Evolutionary conservation across 2,888 invertebrate species (phyloP), one percentile per base, ranked within the genome.

Genomic region (Drosophila imparisetae): DNA sequence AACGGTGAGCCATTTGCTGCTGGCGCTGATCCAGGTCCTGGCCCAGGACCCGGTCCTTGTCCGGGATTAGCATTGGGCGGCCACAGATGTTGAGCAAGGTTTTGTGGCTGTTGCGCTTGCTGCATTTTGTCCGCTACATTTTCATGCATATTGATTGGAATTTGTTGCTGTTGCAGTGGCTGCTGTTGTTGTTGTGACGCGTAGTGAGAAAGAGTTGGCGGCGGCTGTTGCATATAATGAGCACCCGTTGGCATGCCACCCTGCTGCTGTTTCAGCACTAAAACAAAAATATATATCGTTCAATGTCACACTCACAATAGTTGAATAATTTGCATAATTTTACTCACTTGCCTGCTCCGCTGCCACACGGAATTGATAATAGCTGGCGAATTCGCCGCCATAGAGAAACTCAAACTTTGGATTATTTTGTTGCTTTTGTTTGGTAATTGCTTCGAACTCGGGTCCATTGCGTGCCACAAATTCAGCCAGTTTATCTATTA

Each of bases 401-500:
- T 98, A 99, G 72, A 99, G 95, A 94, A 99, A 99, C 90, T 97
- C 96, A 94, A 99, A 99, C 93, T 98, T 98, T 5, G 98, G 98
- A 93, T 99, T 99, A 92, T 98, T 98, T 93, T 98, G 97, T 94
- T 99, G 99, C 94, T 99, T 99, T 92, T 97, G 97, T 94, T 99
- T 99, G 72, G 99, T 99, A 97, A 99, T 99, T 94, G 97, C 96
- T 94, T 99, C 99, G 94, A 99, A 99, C 93, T 99, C 99, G n/a
- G 98, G 98, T 62, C 99, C 99, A 96, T 99, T 99, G 93, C 98
- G 94, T 70, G 99, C 99, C 81, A 99, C 99, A 95, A 99, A 99
- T 93, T 98, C 98, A 18, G 99, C 99, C 89, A 99, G 94, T 94
- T 99, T 99, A 94, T 99, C 99, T 91, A 99, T 99, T 91, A 99